A percentile compares a stretch with the other conserved stretches of the same genome.
Conservation (phyloP, 2,888 invertebrate genomes). For the Desoria tigrina region DNA sequence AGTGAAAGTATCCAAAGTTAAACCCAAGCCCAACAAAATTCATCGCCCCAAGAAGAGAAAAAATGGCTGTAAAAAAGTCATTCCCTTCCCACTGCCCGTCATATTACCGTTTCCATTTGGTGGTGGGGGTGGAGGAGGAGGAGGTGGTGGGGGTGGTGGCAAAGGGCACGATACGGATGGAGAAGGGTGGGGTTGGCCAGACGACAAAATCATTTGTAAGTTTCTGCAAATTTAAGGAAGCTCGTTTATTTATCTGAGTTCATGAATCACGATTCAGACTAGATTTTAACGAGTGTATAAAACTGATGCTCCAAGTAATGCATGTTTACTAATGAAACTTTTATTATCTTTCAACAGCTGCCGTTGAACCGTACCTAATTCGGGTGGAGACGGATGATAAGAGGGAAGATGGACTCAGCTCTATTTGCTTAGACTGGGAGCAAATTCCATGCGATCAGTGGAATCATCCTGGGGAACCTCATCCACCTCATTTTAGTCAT, state of each 20-base stretch:
- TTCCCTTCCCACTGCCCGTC: conserved; percentile 48
- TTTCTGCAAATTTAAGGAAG: too few species aligned
- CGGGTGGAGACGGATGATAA: conserved; percentile 46
- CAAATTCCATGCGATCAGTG: conserved; percentile 51
- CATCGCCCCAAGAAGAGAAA: conserved; percentile 17
- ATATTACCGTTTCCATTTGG: conserved; percentile 50
- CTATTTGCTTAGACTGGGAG: conserved; percentile 51
- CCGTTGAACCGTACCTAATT: conserved; percentile 49
- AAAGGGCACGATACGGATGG: conserved; percentile 29
- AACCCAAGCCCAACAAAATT: conserved; percentile 16
- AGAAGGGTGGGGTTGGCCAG: conserved; percentile 32
- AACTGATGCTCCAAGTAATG: too few species aligned
- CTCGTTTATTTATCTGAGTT: background rate
- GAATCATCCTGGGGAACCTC: conserved; percentile 1
- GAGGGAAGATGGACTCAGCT: conserved; percentile 44
- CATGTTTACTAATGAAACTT: too few species aligned
- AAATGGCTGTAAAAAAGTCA: conserved; percentile 25
- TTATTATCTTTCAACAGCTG: conserved; percentile 45
- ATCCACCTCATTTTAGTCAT: conserved; percentile 5
- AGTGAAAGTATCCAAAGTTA: conserved; percentile 23
- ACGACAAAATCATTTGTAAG: conserved; percentile 20
- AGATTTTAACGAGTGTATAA: too few species aligned
- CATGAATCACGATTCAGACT: too few species aligned
- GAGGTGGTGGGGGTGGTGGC: conserved; percentile 34
- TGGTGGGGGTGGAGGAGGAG: conserved; percentile 43